These are phyloP conservation scores for Eupeodes luniger DNA, from an alignment of 2,888 invertebrate genomes.

Conservation along the genomic window DNA sequence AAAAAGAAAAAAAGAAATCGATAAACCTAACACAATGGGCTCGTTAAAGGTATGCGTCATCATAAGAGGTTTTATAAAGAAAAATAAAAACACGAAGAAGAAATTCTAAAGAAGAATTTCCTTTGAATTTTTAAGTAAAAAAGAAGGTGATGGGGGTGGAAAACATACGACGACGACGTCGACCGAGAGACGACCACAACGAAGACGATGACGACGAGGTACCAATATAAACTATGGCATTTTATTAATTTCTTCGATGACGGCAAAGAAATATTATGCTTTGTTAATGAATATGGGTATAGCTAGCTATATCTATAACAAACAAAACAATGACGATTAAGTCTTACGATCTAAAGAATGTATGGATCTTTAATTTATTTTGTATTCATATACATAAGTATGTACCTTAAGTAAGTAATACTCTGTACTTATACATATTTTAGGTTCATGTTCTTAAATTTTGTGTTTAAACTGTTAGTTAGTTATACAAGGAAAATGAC, in stretches of 20 bases:
- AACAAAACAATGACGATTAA: not conserved
- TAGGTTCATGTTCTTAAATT: too few relatives aligned
- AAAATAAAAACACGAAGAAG: conserved; percentile 15
- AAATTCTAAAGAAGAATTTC: conserved; percentile 29
- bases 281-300: not conserved
- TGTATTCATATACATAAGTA: too few relatives aligned
- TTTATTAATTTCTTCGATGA: conserved; percentile 22
- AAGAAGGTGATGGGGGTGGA: not conserved
- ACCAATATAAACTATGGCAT: conserved; percentile 14
- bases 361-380: too few relatives aligned
- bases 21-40: conserved; percentile 67
- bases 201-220: too few relatives aligned
- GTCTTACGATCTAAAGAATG: not conserved
- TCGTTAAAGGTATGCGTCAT: conserved; percentile 70
- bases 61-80: conserved; percentile 19
- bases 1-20: conserved; percentile 65
- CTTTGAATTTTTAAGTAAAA: conserved; percentile 6
- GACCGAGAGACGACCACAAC: too few relatives aligned
- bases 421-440: too few relatives aligned
- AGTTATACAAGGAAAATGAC: too few relatives aligned
- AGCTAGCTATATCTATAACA: not conserved
- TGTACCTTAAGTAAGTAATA: too few relatives aligned
- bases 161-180: not conserved
- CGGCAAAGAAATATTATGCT: not conserved
- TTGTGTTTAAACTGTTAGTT: too few relatives aligned